phyloP scores from a whole-genome alignment of 2,113 vertebrate species.

The Gorilla gorilla region DNA sequence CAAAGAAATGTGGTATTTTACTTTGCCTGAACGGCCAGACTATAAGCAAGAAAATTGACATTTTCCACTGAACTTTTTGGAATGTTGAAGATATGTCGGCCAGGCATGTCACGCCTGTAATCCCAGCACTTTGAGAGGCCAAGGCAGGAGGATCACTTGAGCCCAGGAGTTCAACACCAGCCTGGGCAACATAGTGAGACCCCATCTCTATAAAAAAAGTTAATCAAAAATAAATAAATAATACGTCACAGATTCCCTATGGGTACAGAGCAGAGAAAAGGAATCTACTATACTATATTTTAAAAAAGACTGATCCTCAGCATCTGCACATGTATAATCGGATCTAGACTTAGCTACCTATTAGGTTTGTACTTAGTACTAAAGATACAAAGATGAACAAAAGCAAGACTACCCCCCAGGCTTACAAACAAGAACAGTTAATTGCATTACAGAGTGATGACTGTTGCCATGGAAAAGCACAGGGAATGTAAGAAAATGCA shows the following conservation, averaged over 20 bases:
- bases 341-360: background rate
- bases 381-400: conserved; percentile 2
- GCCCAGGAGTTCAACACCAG: too few relatives aligned
- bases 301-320: background rate
- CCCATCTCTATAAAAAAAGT: too few relatives aligned
- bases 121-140: too few relatives aligned
- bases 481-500: background rate
- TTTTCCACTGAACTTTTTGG: background rate
- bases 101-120: too few relatives aligned
- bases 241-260: background rate
- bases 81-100: background rate
- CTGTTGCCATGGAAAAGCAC: background rate
- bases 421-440: background rate
- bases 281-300: background rate
- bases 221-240: background rate
- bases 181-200: too few relatives aligned
- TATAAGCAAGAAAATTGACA: background rate
- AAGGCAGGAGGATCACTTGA: too few relatives aligned
- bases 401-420: background rate
- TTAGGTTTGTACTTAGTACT: background rate
- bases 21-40: background rate
- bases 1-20: background rate
- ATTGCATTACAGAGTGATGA: background rate
- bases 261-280: background rate
- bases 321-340: background rate